Conservation (phyloP, 2,888 invertebrate genomes). For the Yponomeuta cagnagella region DNA sequence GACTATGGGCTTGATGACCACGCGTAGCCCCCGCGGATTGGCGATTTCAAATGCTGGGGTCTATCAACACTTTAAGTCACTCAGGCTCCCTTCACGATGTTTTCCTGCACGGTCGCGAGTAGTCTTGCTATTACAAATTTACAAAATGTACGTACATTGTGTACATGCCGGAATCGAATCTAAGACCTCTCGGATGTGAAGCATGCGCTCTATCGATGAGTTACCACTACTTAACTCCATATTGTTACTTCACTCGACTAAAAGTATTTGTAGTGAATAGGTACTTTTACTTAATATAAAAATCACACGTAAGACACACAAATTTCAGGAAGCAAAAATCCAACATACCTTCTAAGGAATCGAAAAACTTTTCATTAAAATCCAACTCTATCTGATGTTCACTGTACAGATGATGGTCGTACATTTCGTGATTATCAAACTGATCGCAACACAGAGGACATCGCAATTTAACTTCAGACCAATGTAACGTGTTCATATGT, state of each 20-base stretch:
- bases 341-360: slow-evolving; percentile 16
- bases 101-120: no score
- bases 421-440: slow-evolving; percentile 1
- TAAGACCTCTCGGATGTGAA: no score
- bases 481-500: slow-evolving; percentile 16
- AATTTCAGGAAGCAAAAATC: not conserved
- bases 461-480: slow-evolving; percentile 9
- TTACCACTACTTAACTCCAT: no score
- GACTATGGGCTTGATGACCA: no score
- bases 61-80: no score
- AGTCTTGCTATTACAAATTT: no score
- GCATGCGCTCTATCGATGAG: no score
- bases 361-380: slow-evolving; percentile 16
- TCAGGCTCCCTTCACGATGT: no score
- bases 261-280: not conserved
- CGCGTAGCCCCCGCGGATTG: no score
- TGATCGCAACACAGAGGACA: slow-evolving; percentile 3
- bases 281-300: not conserved
- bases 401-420: slow-evolving; percentile 8
- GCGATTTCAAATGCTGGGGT: no score
- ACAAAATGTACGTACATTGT: no score
- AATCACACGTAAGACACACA: not conserved
- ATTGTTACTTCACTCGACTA: not conserved
- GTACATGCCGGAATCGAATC: no score
- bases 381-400: slow-evolving; percentile 13